Percentiles rank a stretch among this genome's conserved stretches.
Conservation (phyloP, 2,113 vertebrate genomes). For the Labeo rohita region DNA sequence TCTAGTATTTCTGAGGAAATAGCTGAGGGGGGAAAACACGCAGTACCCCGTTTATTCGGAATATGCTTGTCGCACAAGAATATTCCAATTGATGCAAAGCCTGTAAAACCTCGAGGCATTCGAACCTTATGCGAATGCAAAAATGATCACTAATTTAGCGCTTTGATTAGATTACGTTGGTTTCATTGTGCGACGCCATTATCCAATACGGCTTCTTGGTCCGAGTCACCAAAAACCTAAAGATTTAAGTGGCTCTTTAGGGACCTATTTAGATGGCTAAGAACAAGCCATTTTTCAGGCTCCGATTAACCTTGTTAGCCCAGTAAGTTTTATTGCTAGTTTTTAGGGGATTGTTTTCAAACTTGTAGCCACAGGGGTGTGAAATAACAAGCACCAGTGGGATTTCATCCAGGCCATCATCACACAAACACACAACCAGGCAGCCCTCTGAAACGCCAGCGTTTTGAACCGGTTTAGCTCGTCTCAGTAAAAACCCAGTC, state of each 20-base stretch:
- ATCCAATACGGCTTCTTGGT: not conserved
- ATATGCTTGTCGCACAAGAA: not conserved
- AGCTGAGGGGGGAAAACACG: too few species aligned
- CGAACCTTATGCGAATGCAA: not conserved
- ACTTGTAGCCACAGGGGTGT: constrained; percentile 77
- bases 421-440: constrained; percentile 49
- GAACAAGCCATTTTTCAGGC: constrained; percentile 52
- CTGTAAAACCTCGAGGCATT: not conserved
- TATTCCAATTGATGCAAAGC: not conserved
- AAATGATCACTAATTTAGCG: not conserved
- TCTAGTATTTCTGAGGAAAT: not conserved
- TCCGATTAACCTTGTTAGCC: constrained; percentile 62
- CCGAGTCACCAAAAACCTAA: constrained; percentile 35
- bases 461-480: constrained; percentile 70
- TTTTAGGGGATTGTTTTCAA: constrained; percentile 58
- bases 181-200: not conserved
- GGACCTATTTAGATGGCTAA: constrained; percentile 52
- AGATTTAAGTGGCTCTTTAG: constrained; percentile 51
- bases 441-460: constrained; percentile 41
- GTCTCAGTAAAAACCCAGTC: constrained; percentile 58
- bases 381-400: constrained; percentile 84
- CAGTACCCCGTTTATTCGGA: not conserved
- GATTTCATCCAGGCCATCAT: constrained; percentile 68
- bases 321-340: constrained; percentile 55
- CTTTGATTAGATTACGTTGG: not conserved